Conservation (phyloP, 1,140 invertebrate genomes). For the Atta cephalotes region DNA sequence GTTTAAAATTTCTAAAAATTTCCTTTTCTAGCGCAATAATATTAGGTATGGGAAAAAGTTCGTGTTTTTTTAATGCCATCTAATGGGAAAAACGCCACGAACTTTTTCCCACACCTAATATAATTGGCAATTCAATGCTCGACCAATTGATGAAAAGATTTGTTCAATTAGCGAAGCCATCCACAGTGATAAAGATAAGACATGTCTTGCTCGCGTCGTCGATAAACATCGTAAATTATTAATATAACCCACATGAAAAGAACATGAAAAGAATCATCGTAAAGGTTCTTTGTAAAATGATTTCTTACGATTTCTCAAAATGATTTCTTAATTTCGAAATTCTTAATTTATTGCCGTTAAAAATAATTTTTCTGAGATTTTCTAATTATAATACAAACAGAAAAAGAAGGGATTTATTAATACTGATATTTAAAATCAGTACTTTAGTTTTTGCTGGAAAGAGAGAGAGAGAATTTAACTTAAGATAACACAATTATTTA, state of each 20-base stretch:
- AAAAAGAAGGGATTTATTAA: background rate
- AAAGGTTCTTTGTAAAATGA: background rate
- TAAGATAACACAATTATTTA: background rate
- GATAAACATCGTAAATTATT: conserved; percentile 82
- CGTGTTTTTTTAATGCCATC: too few species aligned
- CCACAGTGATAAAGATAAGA: conserved; percentile 80
- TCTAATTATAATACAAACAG: background rate
- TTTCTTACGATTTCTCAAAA: too few species aligned
- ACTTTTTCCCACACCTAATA: background rate
- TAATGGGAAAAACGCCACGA: too few species aligned
- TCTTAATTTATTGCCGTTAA: background rate
- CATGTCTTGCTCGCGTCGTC: conserved; percentile 75
- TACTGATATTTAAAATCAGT: background rate
- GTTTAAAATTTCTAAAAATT: conserved; percentile 4
- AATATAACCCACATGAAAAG: conserved; percentile 72
- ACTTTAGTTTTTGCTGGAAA: background rate
- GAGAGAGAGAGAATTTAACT: background rate
- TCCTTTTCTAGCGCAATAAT: conserved; percentile 12
- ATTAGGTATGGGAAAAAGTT: background rate
- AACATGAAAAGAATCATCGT: background rate
- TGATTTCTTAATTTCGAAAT: background rate
- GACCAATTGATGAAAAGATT: conserved; percentile 79
- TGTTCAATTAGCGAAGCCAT: conserved; percentile 82
- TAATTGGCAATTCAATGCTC: conserved; percentile 81
- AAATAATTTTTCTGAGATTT: background rate